Conservation (phyloP, 2,797 vertebrate genomes). For the Pelochelys cantorii region DNA sequence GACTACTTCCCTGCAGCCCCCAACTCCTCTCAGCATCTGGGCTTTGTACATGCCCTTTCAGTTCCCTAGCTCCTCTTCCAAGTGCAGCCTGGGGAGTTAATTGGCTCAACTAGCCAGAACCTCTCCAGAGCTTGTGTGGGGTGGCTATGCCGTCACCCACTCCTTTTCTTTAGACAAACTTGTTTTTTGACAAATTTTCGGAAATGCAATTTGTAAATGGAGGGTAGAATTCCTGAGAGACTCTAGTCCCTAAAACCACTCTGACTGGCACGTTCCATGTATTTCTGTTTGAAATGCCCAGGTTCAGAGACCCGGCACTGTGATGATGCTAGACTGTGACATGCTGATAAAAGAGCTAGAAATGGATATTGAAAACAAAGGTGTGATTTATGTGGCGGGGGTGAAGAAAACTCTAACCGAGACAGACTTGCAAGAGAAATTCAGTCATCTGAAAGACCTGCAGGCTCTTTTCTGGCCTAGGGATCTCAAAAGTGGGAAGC, state of each 20-base stretch:
- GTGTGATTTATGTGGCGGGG: slow-evolving; percentile 80
- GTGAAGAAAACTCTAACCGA: slow-evolving; percentile 76
- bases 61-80: neutral
- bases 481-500: slow-evolving; percentile 74
- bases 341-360: slow-evolving; percentile 80
- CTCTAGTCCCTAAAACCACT: neutral
- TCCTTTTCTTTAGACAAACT: neutral
- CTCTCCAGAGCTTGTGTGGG: neutral
- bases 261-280: neutral
- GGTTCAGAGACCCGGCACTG: slow-evolving; percentile 87
- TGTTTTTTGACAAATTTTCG: neutral
- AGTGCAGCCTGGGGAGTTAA: neutral
- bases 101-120: neutral
- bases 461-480: slow-evolving; percentile 79
- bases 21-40: neutral
- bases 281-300: slow-evolving; percentile 55
- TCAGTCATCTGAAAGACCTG: slow-evolving; percentile 79
- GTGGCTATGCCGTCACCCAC: too few species aligned
- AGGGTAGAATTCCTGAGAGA: neutral
- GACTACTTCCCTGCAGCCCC: neutral
- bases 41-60: neutral
- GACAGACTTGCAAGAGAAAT: slow-evolving; percentile 76
- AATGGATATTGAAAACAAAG: slow-evolving; percentile 79
- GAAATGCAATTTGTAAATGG: neutral
- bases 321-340: slow-evolving; percentile 84